Conservation (phyloP, 2,888 invertebrate genomes). For the Andrena flavipes region DNA sequence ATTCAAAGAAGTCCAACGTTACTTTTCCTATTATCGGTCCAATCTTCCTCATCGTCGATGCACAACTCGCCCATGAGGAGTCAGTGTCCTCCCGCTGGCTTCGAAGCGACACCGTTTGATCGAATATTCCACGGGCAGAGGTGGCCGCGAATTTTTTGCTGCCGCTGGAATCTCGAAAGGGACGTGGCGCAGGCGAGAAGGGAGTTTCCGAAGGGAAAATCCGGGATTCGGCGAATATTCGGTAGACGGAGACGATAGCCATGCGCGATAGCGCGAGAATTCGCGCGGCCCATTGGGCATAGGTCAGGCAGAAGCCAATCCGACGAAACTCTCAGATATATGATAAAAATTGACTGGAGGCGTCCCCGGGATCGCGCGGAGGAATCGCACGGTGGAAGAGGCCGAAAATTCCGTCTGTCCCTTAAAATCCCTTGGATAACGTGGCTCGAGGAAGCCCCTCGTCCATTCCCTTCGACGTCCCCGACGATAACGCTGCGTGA, state of each 20-base stretch:
- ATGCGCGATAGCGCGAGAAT: conserved; percentile 79
- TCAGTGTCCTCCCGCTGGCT: not conserved
- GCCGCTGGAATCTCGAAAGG: not conserved
- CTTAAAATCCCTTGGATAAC: conserved; percentile 80
- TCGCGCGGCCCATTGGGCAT: conserved; percentile 83
- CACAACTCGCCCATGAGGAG: conserved; percentile 13
- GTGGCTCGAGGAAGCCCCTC: conserved; percentile 67
- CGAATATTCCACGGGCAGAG: conserved; percentile 8
- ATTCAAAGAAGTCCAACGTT: too few relatives aligned
- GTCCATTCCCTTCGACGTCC: conserved; percentile 61
- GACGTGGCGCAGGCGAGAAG: not conserved
- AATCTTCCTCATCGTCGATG: not conserved
- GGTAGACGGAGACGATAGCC: conserved; percentile 71
- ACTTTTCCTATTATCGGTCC: too few relatives aligned
- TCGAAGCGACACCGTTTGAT: conserved; percentile 22
- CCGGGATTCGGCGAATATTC: conserved; percentile 57
- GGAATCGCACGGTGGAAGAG: conserved; percentile 39
- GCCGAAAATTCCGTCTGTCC: conserved; percentile 75
- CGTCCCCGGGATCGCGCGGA: conserved; percentile 36
- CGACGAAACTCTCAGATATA: conserved; percentile 80
- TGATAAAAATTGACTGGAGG: conserved; percentile 83
- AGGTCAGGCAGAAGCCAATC: conserved; percentile 84
- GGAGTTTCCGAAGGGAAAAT: conserved; percentile 38
- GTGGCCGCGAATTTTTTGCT: conserved; percentile 15
- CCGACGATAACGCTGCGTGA: conserved; percentile 60